Base-by-base conservation (phyloP, 1,140 invertebrate species). In the Drosophila pseudoananassae region DNA sequence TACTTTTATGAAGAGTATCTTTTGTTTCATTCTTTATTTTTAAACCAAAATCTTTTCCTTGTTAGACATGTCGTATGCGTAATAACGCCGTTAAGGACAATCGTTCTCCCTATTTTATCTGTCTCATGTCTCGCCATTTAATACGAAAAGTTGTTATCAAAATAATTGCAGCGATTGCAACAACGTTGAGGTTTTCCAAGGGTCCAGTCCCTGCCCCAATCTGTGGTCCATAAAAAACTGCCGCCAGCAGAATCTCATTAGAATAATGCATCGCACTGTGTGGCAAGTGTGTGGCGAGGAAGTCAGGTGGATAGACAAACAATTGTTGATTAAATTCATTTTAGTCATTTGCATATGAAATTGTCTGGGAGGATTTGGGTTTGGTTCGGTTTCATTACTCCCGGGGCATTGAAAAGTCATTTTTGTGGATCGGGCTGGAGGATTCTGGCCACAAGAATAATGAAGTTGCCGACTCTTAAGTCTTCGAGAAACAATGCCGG, bases 301-400 rank as follows among this genome's bases (percentile, higher is more conserved):
- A 50, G 36, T 57, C 43, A 59, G 51, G 55, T 52, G 49, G 23
- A 64, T 47, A 49, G 54, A 46, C 51, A 54, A 82, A 88, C 83
- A 88, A 88, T 88, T 88, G 83, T 88, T 88, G 83, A 88, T 88
- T 88, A 88, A 88, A 88, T 88, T 79, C 83, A 88, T 83, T 87
- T 72, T 70, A 82, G 83, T 76, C 71, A 88, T 88, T 88, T 88
- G 83, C 83, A 88, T 88, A 88, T 72, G 78, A 71, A 87, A 83
- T 83, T 83, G 83, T 88, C 84, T 88, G 73, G 46, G 29, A 29
- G 56, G 55, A 51, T 45, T 55, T 31, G 52, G 52, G 33, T 45
- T 49, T 33, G 33, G 58, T 55, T 47, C 40, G 50, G 63, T 76
- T 88, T 79, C 72, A 76, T 88, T 88, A 79, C 71, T 68, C 68